Conservation (phyloP, 2,113 vertebrate species). For the Chaenogobius annularis region DNA sequence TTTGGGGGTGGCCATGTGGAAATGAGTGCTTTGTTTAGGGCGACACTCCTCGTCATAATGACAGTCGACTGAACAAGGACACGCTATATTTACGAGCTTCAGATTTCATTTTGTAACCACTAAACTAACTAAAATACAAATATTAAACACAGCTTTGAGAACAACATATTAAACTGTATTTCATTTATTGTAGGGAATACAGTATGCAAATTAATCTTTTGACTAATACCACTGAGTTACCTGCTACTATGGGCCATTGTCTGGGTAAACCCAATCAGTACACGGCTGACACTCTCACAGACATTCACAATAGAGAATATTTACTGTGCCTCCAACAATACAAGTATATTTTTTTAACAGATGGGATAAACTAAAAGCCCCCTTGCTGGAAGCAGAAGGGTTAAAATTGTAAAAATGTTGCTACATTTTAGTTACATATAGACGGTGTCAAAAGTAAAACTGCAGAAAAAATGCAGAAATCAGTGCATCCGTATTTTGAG, state of each 20-base stretch:
- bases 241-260: no score
- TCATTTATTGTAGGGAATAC: no score
- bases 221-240: no score
- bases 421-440: neutral
- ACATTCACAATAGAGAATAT: no score
- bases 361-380: neutral
- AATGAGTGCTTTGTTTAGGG: conserved; percentile 35
- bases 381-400: neutral
- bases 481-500: conserved; percentile 14
- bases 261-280: no score
- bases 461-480: no score
- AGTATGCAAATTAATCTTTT: no score
- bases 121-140: conserved; percentile 10
- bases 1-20: conserved; percentile 39
- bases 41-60: conserved; percentile 28
- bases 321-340: neutral
- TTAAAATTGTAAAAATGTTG: neutral
- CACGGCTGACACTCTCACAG: no score
- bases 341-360: neutral
- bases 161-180: neutral
- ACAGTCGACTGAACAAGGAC: conserved; percentile 28
- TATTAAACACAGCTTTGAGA: neutral
- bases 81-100: conserved; percentile 40
- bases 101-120: conserved; percentile 31
- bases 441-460: neutral